Evolutionary conservation across 2,888 invertebrate species (phyloP).

Genomic region (Tachystola acroxantha): DNA sequence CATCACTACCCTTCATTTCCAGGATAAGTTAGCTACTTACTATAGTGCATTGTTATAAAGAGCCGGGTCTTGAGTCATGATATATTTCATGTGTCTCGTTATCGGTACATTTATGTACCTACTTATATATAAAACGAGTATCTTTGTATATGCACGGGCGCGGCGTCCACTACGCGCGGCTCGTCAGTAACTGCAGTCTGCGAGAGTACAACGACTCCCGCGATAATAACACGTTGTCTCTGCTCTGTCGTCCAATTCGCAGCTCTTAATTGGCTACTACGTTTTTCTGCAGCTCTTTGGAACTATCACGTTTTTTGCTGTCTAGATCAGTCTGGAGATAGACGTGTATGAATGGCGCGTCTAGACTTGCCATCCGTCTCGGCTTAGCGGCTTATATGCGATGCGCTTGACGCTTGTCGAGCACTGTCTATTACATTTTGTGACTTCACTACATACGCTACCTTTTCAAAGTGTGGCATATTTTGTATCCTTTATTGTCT

Average conservation of each 20-base stretch:
- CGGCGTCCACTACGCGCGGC: not conserved
- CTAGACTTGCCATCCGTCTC: conserved; percentile 55
- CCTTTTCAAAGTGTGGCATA: too few species aligned
- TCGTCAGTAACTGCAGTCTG: conserved; percentile 3
- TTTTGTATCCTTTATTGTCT: too few species aligned
- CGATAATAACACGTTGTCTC: conserved; percentile 10
- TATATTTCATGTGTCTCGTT: too few species aligned
- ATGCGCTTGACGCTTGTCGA: conserved; percentile 34
- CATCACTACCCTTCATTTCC: too few species aligned
- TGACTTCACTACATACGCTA: too few species aligned
- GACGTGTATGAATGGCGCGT: conserved; percentile 50
- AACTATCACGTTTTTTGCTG: conserved; percentile 41
- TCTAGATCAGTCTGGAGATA: conserved; percentile 57
- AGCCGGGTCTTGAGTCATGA: too few species aligned
- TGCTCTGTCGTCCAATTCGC: conserved; percentile 26
- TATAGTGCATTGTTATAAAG: too few species aligned
- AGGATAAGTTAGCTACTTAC: too few species aligned
- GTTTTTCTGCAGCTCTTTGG: conserved; percentile 34
- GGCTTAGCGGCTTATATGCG: conserved; percentile 22
- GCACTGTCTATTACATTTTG: too few species aligned
- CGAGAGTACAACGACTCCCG: conserved; percentile 8
- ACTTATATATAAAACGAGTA: too few species aligned
- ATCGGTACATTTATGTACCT: too few species aligned
- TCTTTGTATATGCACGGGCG: too few species aligned
- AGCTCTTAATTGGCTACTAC: conserved; percentile 39